Conservation (phyloP, 2,888 invertebrate genomes). For the Pardosa pseudoannulata region DNA sequence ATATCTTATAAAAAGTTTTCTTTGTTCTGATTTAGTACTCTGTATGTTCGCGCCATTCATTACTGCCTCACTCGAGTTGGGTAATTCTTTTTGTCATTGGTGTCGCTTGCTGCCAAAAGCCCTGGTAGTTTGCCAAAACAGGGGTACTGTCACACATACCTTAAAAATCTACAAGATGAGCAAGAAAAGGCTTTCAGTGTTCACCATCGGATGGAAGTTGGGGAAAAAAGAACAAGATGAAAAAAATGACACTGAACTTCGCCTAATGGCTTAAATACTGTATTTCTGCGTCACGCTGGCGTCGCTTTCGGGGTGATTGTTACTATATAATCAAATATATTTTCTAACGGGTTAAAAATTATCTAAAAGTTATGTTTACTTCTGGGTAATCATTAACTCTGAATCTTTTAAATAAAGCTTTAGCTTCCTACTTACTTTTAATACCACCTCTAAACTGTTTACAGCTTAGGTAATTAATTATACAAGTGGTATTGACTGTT, state of each 20-base stretch:
- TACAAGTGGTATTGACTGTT: no score
- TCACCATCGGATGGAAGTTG: background rate
- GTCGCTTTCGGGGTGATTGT: slow-evolving; percentile 25
- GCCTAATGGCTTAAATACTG: slow-evolving; percentile 33
- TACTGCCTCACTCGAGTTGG: background rate
- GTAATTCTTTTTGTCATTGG: background rate
- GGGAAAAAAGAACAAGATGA: slow-evolving; percentile 6
- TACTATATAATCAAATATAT: background rate
- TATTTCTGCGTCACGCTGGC: slow-evolving; percentile 1
- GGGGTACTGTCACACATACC: background rate
- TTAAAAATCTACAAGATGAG: slow-evolving; percentile 1
- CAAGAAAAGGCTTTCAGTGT: background rate
- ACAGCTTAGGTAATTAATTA: no score
- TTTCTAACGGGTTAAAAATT: background rate
- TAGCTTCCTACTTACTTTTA: no score
- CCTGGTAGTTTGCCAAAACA: slow-evolving; percentile 47
- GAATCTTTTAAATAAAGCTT: no score
- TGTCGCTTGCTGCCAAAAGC: slow-evolving; percentile 24
- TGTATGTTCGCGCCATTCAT: background rate
- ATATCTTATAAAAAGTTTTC: background rate
- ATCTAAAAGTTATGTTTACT: no score
- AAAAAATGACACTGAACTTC: slow-evolving; percentile 31
- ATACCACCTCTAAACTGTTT: no score
- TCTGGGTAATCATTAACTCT: no score
- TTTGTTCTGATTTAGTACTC: background rate